Conservation (phyloP, 2,888 invertebrate species). For the Digitonthophagus gazella region DNA sequence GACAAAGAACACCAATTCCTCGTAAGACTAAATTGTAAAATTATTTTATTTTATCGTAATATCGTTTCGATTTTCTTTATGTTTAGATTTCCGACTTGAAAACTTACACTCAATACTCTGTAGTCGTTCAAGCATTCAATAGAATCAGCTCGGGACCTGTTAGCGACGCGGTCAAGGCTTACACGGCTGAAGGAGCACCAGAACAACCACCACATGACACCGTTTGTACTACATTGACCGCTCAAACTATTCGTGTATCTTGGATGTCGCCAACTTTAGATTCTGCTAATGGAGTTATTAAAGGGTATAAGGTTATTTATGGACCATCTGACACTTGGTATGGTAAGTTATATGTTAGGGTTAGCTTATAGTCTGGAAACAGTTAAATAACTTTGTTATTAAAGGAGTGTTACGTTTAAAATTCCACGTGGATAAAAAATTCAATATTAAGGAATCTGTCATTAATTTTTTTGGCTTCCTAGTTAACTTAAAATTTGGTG, state of each 20-base stretch:
- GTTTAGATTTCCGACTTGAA: conserved; percentile 52
- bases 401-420: too few species aligned
- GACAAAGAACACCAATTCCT: conserved; percentile 85
- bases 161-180: conserved; percentile 84
- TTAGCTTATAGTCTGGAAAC: neutral
- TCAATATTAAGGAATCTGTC: too few species aligned
- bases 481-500: too few species aligned
- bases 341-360: conserved; percentile 62
- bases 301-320: conserved; percentile 92
- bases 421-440: too few species aligned
- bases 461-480: too few species aligned
- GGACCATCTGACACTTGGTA: conserved; percentile 91
- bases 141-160: conserved; percentile 91
- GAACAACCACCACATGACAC: conserved; percentile 91
- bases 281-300: conserved; percentile 91
- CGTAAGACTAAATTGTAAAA: conserved; percentile 31
- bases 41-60: neutral
- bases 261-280: conserved; percentile 93
- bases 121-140: conserved; percentile 93
- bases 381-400: neutral
- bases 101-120: conserved; percentile 94
- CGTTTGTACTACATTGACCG: conserved; percentile 87
- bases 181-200: conserved; percentile 92
- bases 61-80: conserved; percentile 7
- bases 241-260: conserved; percentile 89